Conservation (phyloP, 2,888 invertebrate species). For the Lapara coniferarum region DNA sequence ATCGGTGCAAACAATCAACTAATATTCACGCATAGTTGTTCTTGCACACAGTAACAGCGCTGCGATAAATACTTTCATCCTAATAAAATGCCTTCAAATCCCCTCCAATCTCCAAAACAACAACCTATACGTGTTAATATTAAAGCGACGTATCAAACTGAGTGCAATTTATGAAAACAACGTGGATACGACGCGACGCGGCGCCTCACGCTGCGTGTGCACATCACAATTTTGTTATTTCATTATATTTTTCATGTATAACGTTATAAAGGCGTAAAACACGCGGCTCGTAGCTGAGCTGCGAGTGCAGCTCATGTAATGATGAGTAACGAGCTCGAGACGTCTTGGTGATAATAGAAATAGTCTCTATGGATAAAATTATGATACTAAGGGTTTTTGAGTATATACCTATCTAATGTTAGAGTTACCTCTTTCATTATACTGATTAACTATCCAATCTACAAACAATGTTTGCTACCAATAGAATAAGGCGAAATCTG, state of each 20-base stretch:
- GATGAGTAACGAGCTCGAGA: neutral
- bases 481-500: no score
- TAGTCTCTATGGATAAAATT: no score
- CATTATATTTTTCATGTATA: slow-evolving; percentile 48
- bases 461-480: no score
- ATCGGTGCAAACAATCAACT: neutral
- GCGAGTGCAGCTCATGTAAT: neutral
- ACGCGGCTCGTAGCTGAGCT: neutral
- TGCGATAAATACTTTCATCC: slow-evolving; percentile 30
- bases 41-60: neutral
- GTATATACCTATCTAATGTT: no score
- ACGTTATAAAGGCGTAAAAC: slow-evolving; percentile 4
- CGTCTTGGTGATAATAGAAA: no score
- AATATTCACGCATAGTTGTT: neutral
- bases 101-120: slow-evolving; percentile 24
- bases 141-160: slow-evolving; percentile 47
- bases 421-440: no score
- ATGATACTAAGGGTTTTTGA: no score
- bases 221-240: slow-evolving; percentile 50
- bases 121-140: slow-evolving; percentile 38
- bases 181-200: slow-evolving; percentile 32
- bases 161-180: slow-evolving; percentile 59
- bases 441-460: no score
- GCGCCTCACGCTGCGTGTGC: slow-evolving; percentile 30
- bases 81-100: slow-evolving; percentile 34